Evolutionary conservation across 2,113 vertebrate genomes (phyloP).

Genomic region (Sinosuthora webbiana): DNA sequence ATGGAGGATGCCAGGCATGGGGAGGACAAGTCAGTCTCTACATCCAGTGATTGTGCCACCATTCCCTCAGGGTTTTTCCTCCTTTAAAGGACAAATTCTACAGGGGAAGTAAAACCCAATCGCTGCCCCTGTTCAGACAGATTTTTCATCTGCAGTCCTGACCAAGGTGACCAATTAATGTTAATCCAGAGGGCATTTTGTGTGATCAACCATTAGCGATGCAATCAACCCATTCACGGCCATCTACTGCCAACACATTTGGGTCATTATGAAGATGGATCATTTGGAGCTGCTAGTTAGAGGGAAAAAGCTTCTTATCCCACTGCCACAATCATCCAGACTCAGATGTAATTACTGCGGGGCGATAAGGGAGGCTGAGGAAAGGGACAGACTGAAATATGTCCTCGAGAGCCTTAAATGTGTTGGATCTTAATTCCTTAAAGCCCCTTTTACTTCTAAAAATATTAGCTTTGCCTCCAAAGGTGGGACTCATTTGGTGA

Average conservation of each 20-base stretch:
- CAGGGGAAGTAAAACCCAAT: not conserved
- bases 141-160: not conserved
- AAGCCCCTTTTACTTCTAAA: not conserved
- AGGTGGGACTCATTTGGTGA: not conserved
- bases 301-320: conserved; percentile 27
- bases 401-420: not conserved
- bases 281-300: not conserved
- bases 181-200: conserved; percentile 40
- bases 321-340: not conserved
- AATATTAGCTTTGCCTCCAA: conserved; percentile 12
- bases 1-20: not conserved
- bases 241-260: conserved; percentile 35
- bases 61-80: not conserved
- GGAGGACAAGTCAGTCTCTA: not conserved
- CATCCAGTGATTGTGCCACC: not conserved
- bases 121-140: not conserved
- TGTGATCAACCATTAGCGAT: conserved; percentile 33
- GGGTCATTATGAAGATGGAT: conserved; percentile 42
- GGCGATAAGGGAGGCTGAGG: not conserved
- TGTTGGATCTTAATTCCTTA: conserved; percentile 25
- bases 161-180: conserved; percentile 37
- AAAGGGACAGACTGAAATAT: conserved; percentile 1
- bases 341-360: not conserved
- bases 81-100: not conserved
- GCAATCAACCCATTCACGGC: conserved; percentile 37